Base-by-base conservation (phyloP, 1,140 invertebrate genomes). In the Colletes gigas region DNA sequence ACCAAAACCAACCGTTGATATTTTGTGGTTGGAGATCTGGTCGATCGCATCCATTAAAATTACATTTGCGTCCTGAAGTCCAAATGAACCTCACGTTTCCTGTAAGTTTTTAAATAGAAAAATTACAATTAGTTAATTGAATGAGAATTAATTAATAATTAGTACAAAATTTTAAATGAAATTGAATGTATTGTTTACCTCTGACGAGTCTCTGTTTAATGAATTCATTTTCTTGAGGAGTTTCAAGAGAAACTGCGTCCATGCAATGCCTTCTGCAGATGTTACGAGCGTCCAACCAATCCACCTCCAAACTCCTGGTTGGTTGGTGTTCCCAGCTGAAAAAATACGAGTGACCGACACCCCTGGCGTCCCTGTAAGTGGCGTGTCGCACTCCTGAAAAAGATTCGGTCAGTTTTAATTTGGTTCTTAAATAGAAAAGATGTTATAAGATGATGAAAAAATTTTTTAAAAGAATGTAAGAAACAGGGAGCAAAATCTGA, bases 1-100 rank as follows among this genome's bases (percentile, higher is more conserved):
- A 97, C 97, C 97, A 98, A 95, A 98, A 98, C 97, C 97, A 98
- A 80, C 97, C 97, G 92, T 98, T 98, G 55, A 98, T 94, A 88
- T 98, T 97, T 71, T 96, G 96, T 0, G 97, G 97, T 93, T 98
- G 97, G 78, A 98, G 94, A 91, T 98, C 97, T 44, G 96, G 94
- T 72, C 97, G 94, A 92, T 98, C 97, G 91, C 97, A 98, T 41
- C 97, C 97, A 78, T 97, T 97, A 88, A 98, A 98, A 92, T 98
- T 98, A 89, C 97, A 98, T 90, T 98, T 98, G 54, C 97, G 95
- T 4, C 97, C 97, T 6, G 97, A 98, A 0, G 97, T 98, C 97
- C 97, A 98, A 89, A 98, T 98, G 90, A 96, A 98, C 10, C 96
- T 92, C 41, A 95, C 92, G 76, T 95, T 94, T 75, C 94, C 94